These are phyloP conservation scores for Sapajus apella DNA, from an alignment of 2,113 vertebrate species.

Conservation along the genomic window DNA sequence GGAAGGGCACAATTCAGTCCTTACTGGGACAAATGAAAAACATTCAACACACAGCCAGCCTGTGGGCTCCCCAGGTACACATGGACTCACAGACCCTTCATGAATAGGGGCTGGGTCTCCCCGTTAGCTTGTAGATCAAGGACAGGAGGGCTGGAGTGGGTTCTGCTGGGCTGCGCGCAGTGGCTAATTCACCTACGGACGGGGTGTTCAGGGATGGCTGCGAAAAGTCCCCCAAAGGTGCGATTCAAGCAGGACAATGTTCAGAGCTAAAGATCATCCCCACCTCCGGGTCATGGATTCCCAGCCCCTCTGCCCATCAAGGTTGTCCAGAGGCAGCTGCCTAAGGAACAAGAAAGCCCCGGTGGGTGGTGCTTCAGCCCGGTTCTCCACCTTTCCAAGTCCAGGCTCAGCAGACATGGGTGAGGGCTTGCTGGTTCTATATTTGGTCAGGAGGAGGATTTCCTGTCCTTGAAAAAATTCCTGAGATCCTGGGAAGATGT, in stretches of 20 bases:
- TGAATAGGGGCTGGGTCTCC: not conserved
- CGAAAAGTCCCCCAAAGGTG: not conserved
- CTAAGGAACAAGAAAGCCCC: not conserved
- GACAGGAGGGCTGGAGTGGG: not conserved
- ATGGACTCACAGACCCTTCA: not conserved
- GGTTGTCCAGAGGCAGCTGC: not conserved
- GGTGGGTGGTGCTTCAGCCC: not conserved
- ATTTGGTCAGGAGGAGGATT: conserved; percentile 1
- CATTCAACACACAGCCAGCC: not conserved
- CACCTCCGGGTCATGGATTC: not conserved
- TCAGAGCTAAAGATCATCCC: not conserved
- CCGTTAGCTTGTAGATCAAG: not conserved
- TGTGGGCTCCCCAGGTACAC: not conserved
- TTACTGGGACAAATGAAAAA: not conserved
- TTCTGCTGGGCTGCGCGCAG: not conserved
- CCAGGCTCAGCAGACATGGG: not conserved
- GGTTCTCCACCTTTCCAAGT: not conserved
- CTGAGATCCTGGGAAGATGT: not conserved
- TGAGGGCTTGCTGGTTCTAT: not conserved
- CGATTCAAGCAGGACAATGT: not conserved
- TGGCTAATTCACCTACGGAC: not conserved
- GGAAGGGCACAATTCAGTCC: not conserved
- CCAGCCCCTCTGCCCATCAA: not conserved
- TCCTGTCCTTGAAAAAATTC: not conserved
- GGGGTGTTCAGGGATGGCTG: not conserved